Base-by-base conservation (phyloP, 2,888 invertebrate species). In the Chromoteleia sp. region DNA sequence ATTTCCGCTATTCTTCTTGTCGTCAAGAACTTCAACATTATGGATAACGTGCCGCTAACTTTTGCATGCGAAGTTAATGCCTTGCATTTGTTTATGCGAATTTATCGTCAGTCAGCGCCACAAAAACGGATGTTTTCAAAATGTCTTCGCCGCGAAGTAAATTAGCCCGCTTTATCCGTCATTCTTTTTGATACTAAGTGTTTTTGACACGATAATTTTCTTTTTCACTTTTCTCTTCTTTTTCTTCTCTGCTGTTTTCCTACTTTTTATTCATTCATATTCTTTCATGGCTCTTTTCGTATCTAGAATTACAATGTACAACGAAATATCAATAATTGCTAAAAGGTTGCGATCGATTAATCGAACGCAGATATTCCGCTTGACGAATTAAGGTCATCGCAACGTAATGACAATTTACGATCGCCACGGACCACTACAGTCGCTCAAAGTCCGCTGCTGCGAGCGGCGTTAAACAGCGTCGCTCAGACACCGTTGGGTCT, bases 301-400 rank as follows among this genome's bases (percentile, higher is more conserved):
- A n/a, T n/a, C n/a, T n/a, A n/a, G n/a, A n/a, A n/a, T n/a, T n/a
- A n/a, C n/a, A n/a, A n/a, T n/a, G n/a, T n/a, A n/a, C n/a, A n/a
- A n/a, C n/a, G 19, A 56, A 58, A 21, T 14, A 14, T 4, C 30
- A 12, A 45, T 45, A 61, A 61, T 61, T 61, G 19, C 12, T 33
- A 19, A 43, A 25, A 71, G 48, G 61, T 61, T 33, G 15, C 41
- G 30, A 48, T 61, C 43, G 61, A 63, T 74, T 63, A 54, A 39
- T 63, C 54, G 21, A 58, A 58, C 36, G 33, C 17, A 25, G 25
- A 71, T 71, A 71, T 59, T 58, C 25, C 33, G 10, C 50, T 59
- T 56, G 74, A 75, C 71, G 21, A 65, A 67, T 76, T 52, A 65
- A 61, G 71, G 61, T 63, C 71, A 73, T 36, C 36, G 14, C 21